Evolutionary conservation across 2,113 vertebrate species (phyloP), one percentile per base, ranked within the genome.

Genomic region (Nibea albiflora): DNA sequence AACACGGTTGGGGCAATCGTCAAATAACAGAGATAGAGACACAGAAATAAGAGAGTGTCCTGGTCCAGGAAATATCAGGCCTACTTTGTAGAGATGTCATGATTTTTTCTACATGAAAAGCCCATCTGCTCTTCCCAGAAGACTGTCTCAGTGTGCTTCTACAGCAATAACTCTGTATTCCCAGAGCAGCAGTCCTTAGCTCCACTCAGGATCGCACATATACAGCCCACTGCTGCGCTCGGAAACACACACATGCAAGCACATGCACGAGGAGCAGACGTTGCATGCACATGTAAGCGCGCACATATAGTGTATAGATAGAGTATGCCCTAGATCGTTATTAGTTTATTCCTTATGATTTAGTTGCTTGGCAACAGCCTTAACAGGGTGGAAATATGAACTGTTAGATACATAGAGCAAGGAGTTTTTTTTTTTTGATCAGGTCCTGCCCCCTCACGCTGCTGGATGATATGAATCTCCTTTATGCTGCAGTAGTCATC

Each of bases 51-150:
- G 68, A 75, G 66, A 78, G 58, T n/a, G 64, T 58, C 78, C 76
- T 71, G 24, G 64, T 81, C 72, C 78, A 84, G 80, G 58, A 88
- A 89, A 88, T 88, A 86, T 86, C 70, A 85, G 86, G 68, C 77
- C 58, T 88, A 84, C 79, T 86, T 91, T 85, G 83, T 90, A 31
- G 86, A 83, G 84, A 85, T 89, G 86, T 92, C 86, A 88, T 85
- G 80, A 89, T 89, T 90, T 91, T 91, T 92, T 91, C 85, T 77
- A 93, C 94, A 93, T 85, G 90, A 95, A 95, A 95, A 94, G 89
- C 81, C 93, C 94, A 93, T 94, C 92, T 90, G 91, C 73, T 87
- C 71, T 15, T 92, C 94, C 92, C 92, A 91, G 86, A 86, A 90
- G 92, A 92, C 80, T 67, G 72, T 89, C 83, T 88, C 91, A 77